A percentile compares a stretch with the other conserved stretches of the same genome.
Conservation (phyloP, 2,113 vertebrate species). For the Alethe diademata region DNA sequence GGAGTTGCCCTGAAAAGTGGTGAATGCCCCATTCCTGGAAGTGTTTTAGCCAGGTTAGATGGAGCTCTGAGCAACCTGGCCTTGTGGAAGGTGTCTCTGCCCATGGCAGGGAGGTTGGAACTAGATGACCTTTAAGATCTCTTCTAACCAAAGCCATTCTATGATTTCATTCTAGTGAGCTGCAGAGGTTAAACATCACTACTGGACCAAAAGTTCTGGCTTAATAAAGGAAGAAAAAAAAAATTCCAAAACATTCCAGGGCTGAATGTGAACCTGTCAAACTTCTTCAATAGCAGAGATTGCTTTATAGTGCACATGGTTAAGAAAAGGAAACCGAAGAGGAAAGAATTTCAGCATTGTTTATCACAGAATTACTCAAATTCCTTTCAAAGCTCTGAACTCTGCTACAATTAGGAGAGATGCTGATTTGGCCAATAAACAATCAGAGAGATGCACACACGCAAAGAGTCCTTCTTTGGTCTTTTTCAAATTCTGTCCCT, state of each 20-base stretch:
- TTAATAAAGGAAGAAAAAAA: neutral
- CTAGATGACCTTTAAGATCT: neutral
- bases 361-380: neutral
- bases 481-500: neutral
- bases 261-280: neutral
- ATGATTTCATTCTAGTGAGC: neutral
- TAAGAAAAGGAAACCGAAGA: slow-evolving; percentile 14
- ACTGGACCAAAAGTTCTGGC: neutral
- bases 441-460: neutral
- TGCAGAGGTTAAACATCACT: neutral
- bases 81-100: neutral
- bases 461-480: neutral
- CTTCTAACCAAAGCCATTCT: neutral
- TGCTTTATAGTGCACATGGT: neutral
- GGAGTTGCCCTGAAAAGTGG: neutral
- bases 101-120: neutral
- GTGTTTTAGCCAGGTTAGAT: neutral
- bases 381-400: slow-evolving; percentile 17
- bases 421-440: neutral
- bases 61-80: neutral
- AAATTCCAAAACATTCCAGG: neutral
- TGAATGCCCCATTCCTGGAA: neutral
- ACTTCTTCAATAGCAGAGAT: neutral
- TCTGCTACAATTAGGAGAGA: neutral
- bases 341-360: neutral